Conservation (phyloP, 2,113 vertebrate genomes). For the Nesospiza acunhae region DNA sequence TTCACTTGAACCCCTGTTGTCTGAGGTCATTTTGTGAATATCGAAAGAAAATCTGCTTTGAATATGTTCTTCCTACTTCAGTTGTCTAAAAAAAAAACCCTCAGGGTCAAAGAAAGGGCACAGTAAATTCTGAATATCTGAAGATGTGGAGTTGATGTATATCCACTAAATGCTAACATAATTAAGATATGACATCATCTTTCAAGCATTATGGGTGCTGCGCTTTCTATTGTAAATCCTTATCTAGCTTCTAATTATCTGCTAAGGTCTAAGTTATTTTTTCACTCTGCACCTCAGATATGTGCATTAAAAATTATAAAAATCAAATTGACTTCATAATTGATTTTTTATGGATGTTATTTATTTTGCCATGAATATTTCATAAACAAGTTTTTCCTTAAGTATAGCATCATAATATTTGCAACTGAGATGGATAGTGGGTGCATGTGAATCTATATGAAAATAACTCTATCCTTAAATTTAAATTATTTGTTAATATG, state of each 20-base stretch:
- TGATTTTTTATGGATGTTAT: slow-evolving; percentile 42
- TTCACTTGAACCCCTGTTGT: slow-evolving; percentile 32
- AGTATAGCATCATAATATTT: background rate
- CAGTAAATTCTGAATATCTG: slow-evolving; percentile 69
- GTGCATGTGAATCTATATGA: background rate
- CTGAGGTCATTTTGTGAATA: slow-evolving; percentile 32
- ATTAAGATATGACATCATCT: slow-evolving; percentile 72
- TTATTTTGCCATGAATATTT: slow-evolving; percentile 58
- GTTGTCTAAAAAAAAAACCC: slow-evolving; percentile 17
- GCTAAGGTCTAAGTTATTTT: slow-evolving; percentile 6
- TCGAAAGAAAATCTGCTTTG: slow-evolving; percentile 65
- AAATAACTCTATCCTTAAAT: background rate
- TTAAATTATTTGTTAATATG: background rate
- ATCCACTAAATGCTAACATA: slow-evolving; percentile 69
- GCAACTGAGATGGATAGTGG: background rate
- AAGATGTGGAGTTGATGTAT: slow-evolving; percentile 68
- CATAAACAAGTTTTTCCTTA: slow-evolving; percentile 11
- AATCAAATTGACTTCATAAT: slow-evolving; percentile 40
- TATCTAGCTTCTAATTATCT: slow-evolving; percentile 41
- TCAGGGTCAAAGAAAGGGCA: slow-evolving; percentile 65
- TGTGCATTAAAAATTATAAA: slow-evolving; percentile 41
- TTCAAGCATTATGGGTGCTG: slow-evolving; percentile 62
- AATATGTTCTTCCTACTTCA: slow-evolving; percentile 58
- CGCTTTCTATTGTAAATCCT: slow-evolving; percentile 63
- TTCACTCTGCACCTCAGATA: slow-evolving; percentile 26